phyloP scores from a whole-genome alignment of 2,888 invertebrate genomes.

The Hemicrepidius hirtus region DNA sequence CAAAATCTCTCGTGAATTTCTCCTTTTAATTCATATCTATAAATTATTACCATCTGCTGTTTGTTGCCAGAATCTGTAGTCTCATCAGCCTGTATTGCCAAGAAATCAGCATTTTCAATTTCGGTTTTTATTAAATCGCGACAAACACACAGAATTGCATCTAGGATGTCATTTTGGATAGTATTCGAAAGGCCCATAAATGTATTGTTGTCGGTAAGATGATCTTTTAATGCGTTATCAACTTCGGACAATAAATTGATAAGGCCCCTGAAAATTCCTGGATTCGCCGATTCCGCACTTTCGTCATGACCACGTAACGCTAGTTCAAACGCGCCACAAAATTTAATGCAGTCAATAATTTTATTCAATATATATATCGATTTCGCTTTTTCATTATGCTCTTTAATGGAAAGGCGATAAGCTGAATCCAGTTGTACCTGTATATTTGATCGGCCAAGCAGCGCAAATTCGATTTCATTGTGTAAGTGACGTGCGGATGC shows the following conservation, averaged over 20 bases:
- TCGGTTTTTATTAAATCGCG: conserved; percentile 54
- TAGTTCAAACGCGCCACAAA: conserved; percentile 61
- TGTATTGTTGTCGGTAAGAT: conserved; percentile 56
- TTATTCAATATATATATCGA: conserved; percentile 28
- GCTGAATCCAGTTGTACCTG: conserved; percentile 1
- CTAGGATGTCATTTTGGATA: conserved; percentile 64
- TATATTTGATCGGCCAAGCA: conserved; percentile 2
- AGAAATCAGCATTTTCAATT: conserved; percentile 46
- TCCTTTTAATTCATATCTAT: conserved; percentile 55
- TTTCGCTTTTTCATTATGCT: conserved; percentile 14
- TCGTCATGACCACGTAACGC: too few species aligned
- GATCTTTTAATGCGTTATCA: conserved; percentile 58
- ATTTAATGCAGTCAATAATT: conserved; percentile 63
- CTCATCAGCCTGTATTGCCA: conserved; percentile 30
- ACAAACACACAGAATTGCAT: conserved; percentile 62
- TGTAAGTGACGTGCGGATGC: background rate
- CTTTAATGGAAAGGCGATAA: conserved; percentile 2
- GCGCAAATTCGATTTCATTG: background rate
- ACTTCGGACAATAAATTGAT: conserved; percentile 42
- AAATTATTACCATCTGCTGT: conserved; percentile 53
- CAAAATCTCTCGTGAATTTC: conserved; percentile 57
- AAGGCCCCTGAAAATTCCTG: too few species aligned
- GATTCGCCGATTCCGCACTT: too few species aligned
- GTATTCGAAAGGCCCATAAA: conserved; percentile 63
- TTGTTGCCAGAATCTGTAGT: conserved; percentile 53